These are phyloP conservation scores for Diacarnus erythraeanus DNA, from an alignment of 37 sponge, comb jelly and placozoan genomes.

Conservation along the genomic window DNA sequence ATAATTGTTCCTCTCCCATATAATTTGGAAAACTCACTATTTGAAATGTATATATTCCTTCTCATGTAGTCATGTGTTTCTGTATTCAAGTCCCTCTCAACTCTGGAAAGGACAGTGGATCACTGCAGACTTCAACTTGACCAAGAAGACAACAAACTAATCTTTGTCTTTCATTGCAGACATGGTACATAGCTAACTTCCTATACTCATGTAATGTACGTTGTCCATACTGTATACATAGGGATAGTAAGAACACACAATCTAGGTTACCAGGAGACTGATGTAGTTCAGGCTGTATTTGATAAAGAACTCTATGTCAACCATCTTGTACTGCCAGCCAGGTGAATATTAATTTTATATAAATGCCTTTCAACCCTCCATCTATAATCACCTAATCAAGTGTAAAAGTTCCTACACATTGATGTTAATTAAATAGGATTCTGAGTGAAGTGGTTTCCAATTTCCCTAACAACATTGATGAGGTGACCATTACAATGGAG, in stretches of 20 bases:
- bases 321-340: constrained; percentile 42
- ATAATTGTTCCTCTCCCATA: neutral
- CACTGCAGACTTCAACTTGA: constrained; percentile 66
- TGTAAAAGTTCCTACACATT: constrained; percentile 4
- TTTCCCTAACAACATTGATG: constrained; percentile 68
- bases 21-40: neutral
- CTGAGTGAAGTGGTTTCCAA: constrained; percentile 67
- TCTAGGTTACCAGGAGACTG: constrained; percentile 81
- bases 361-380: neutral
- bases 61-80: constrained; percentile 67
- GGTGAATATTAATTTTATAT: constrained; percentile 9
- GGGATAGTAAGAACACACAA: constrained; percentile 79
- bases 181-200: too few species aligned
- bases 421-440: constrained; percentile 20
- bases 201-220: too few species aligned
- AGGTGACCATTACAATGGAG: constrained; percentile 60
- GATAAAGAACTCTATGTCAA: constrained; percentile 71
- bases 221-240: constrained; percentile 4
- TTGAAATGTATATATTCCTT: neutral
- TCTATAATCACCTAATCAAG: constrained; percentile 11
- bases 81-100: constrained; percentile 70
- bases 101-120: constrained; percentile 88
- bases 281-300: constrained; percentile 77
- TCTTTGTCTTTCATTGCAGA: constrained; percentile 73
- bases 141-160: constrained; percentile 46